Percentiles rank a stretch among this genome's conserved stretches.
Evolutionary conservation across 2,113 vertebrate species (phyloP).

Genomic region (Butorides virescens): DNA sequence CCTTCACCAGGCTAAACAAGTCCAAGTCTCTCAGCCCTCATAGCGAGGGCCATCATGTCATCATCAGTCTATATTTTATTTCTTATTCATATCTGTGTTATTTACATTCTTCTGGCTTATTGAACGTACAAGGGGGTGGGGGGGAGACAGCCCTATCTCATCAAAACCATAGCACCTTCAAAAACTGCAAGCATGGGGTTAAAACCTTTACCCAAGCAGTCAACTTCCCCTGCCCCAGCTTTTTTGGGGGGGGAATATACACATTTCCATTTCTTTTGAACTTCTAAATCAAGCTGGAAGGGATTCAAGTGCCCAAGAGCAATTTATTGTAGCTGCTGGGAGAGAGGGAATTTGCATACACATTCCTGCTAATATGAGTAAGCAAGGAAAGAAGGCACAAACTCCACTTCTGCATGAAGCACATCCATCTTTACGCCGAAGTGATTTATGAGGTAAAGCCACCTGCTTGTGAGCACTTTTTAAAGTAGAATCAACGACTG

Average conservation of each 20-base stretch:
- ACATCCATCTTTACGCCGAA: not conserved
- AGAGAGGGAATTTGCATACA: not conserved
- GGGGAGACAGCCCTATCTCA: not conserved
- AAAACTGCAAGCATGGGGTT: not conserved
- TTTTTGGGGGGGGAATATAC: not conserved
- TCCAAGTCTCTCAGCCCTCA: too few relatives aligned
- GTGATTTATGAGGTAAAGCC: not conserved
- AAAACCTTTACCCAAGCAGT: not conserved
- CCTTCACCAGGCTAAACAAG: too few relatives aligned
- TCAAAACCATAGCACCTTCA: not conserved
- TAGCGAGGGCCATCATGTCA: not conserved
- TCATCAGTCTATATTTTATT: not conserved
- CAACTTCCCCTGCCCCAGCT: not conserved
- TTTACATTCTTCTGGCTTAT: not conserved
- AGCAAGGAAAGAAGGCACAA: not conserved
- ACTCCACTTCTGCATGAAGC: not conserved
- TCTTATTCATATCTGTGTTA: not conserved
- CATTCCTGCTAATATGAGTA: not conserved
- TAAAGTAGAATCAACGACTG: not conserved
- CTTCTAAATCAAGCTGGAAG: conserved; percentile 5
- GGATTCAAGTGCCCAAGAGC: not conserved
- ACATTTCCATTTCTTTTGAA: not conserved
- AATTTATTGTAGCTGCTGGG: not conserved
- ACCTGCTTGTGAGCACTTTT: not conserved
- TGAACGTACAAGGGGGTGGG: not conserved